phyloP scores from a whole-genome alignment of 2,888 invertebrate genomes.

The Orgyia antiqua region DNA sequence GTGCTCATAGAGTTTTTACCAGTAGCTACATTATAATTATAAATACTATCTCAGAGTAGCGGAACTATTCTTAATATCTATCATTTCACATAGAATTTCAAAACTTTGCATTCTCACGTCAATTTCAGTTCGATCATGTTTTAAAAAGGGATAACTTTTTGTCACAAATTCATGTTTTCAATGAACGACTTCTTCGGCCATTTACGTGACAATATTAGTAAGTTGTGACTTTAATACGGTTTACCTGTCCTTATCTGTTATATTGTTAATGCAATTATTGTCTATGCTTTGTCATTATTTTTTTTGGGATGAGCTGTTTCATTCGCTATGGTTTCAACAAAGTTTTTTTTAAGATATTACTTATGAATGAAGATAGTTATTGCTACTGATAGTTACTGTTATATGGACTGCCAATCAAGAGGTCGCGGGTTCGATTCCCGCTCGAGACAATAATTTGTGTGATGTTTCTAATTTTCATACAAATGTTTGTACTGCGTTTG shows the following conservation, averaged over 20 bases:
- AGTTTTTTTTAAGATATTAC: neutral
- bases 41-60: too few relatives aligned
- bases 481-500: too few relatives aligned
- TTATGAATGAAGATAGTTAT: slow-evolving; percentile 2
- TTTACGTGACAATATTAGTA: slow-evolving; percentile 46
- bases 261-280: slow-evolving; percentile 25
- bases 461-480: too few relatives aligned
- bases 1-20: too few relatives aligned
- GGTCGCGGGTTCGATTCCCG: too few relatives aligned
- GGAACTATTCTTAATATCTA: too few relatives aligned
- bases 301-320: slow-evolving; percentile 6
- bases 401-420: too few relatives aligned
- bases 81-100: too few relatives aligned
- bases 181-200: slow-evolving; percentile 15
- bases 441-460: too few relatives aligned
- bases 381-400: too few relatives aligned
- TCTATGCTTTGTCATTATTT: slow-evolving; percentile 29
- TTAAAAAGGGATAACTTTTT: slow-evolving; percentile 22
- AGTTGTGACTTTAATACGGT: slow-evolving; percentile 33
- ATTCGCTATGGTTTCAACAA: slow-evolving; percentile 8
- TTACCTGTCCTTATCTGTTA: slow-evolving; percentile 24
- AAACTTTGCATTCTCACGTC: slow-evolving; percentile 47
- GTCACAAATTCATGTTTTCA: too few relatives aligned
- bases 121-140: slow-evolving; percentile 54
- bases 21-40: too few relatives aligned